Conservation (phyloP, 2,888 invertebrate species). For the Platycheirus albimanus region DNA sequence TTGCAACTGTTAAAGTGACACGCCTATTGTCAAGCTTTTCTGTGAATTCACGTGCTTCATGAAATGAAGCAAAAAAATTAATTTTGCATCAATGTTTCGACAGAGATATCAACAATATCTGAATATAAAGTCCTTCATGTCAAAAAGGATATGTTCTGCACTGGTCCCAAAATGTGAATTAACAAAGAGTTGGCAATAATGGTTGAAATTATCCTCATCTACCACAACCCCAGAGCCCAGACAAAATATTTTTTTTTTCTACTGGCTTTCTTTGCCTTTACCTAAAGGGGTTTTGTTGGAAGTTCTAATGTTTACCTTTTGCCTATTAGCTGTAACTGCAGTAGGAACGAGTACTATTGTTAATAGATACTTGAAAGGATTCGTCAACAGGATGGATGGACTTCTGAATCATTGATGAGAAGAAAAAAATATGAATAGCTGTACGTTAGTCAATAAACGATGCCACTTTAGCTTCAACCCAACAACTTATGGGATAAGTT, state of each 20-base stretch:
- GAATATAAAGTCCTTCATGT: too few species aligned
- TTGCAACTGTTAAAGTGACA: too few species aligned
- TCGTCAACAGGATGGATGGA: slow-evolving; percentile 24
- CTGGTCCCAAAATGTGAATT: too few species aligned
- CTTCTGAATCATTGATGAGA: slow-evolving; percentile 58
- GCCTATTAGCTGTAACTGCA: slow-evolving; percentile 59
- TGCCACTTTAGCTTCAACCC: slow-evolving; percentile 38
- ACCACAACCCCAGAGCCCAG: not conserved
- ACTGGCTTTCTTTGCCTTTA: not conserved
- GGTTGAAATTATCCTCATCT: not conserved
- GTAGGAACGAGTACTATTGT: slow-evolving; percentile 18
- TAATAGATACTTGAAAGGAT: slow-evolving; percentile 46
- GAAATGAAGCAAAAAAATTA: too few species aligned
- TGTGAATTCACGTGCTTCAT: too few species aligned
- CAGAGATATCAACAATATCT: too few species aligned
- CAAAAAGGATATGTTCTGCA: not conserved
- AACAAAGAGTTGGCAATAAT: slow-evolving; percentile 25
- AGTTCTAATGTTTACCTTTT: slow-evolving; percentile 61
- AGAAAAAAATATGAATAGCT: slow-evolving; percentile 44
- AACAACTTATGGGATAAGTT: slow-evolving; percentile 8
- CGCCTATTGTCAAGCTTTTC: too few species aligned
- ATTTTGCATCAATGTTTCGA: too few species aligned
- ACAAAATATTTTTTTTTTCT: not conserved
- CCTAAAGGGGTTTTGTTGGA: slow-evolving; percentile 20
- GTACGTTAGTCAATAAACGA: slow-evolving; percentile 41